Percentiles rank a stretch among this genome's conserved stretches.
These are phyloP conservation scores for Herpailurus yagouaroundi DNA, from an alignment of 2,113 vertebrate genomes.

Conservation along the genomic window DNA sequence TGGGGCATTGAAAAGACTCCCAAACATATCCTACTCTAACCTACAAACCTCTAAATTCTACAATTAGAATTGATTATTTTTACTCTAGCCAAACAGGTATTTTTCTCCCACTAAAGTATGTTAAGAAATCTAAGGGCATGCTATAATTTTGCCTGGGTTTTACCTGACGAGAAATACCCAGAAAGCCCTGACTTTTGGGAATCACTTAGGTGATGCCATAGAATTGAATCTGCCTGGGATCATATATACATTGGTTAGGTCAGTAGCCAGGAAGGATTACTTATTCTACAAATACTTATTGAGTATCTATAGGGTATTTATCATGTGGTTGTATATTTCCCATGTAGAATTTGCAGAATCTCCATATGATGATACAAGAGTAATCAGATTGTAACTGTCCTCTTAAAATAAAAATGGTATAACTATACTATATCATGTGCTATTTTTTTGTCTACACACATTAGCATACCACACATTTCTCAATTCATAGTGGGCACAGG, in stretches of 20 bases:
- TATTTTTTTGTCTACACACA: neutral
- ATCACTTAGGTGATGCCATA: neutral
- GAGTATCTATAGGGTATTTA: neutral
- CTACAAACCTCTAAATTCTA: neutral
- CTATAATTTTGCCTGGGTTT: neutral
- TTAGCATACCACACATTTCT: neutral
- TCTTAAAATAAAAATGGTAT: neutral
- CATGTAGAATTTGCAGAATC: neutral
- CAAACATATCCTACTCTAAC: neutral
- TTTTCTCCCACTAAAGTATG: neutral
- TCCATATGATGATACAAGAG: neutral
- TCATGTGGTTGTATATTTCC: neutral
- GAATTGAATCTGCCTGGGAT: neutral
- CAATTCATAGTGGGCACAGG: neutral
- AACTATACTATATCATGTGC: neutral
- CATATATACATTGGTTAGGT: neutral
- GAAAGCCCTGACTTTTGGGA: neutral
- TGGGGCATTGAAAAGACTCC: neutral
- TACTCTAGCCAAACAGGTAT: neutral
- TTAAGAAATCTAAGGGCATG: neutral
- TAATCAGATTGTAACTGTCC: neutral
- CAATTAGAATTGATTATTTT: constrained; percentile 11
- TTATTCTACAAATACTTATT: neutral
- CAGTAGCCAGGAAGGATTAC: neutral
- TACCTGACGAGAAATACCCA: neutral